Base-by-base conservation (phyloP, 2,797 vertebrate species). In the Chaetodon trifasciatus region DNA sequence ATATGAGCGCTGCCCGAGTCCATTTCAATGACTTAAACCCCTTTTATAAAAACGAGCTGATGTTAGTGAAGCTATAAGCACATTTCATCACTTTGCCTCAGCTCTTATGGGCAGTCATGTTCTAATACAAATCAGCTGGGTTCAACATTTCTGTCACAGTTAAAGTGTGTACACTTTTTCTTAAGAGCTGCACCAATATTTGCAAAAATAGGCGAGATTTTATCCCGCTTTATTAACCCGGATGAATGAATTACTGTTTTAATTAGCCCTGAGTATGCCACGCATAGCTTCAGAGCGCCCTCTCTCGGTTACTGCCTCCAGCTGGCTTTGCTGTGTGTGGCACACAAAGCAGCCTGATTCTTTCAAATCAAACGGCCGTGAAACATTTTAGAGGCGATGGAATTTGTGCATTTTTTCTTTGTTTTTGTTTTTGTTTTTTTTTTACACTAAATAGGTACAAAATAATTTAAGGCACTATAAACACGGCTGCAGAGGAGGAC, bases 271-370 rank as follows among this genome's bases (percentile, higher is more conserved):
- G 77, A 79, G 87, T 60, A 77, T 76, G 71, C 52, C 60, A 87
- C 63, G 40, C 81, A 52, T 50, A 85, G 94, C 93, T 90, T 81
- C 53, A 93, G 83, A 90, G 95, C 96, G 95, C 96, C 96, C 95
- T 95, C 96, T 96, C 66, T 95, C 90, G 96, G 94, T 44, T 24
- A 37, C 7, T 70, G 19, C 21, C 35, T 10, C 40, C 49, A 71
- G 61, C 64, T 84, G 61, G 12, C 46, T 68, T 5, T 8, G 15
- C 42, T 67, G 58, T 76, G 23, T 49, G 63, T 76, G 69, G 44
- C 68, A 58, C 74, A 76, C 5, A 10, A 52, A 53, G 19, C 52
- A 65, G 19, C 23, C 9, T 17, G 24, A 42, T 52, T 65, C 28
- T 78, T 28, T n/a, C 11, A 77, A 61, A 73, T 61, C 16, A 64